phyloP scores from a whole-genome alignment of 2,888 invertebrate species.

The Epiblema foenella region DNA sequence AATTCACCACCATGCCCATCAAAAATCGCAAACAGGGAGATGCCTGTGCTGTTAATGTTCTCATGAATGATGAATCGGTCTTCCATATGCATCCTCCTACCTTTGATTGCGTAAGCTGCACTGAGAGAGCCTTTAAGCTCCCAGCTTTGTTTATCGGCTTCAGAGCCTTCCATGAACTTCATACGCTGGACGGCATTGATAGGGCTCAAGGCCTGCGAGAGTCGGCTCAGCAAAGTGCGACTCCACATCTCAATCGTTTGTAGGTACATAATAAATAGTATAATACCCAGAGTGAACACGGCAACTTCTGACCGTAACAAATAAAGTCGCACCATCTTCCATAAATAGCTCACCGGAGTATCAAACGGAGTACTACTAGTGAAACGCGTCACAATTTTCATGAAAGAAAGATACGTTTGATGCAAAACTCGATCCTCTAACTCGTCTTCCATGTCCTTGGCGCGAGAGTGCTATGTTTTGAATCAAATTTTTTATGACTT shows the following conservation, averaged over 20 bases:
- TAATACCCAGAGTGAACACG: constrained; percentile 88
- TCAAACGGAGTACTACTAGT: constrained; percentile 91
- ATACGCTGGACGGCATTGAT: constrained; percentile 86
- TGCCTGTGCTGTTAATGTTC: constrained; percentile 93
- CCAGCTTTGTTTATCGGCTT: constrained; percentile 88
- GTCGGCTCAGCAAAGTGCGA: constrained; percentile 88
- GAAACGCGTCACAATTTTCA: constrained; percentile 93
- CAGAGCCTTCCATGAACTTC: constrained; percentile 82
- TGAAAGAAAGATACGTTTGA: constrained; percentile 94
- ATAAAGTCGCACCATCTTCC: constrained; percentile 91
- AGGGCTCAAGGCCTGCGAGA: constrained; percentile 88
- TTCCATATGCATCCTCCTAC: constrained; percentile 96
- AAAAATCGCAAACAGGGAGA: constrained; percentile 95
- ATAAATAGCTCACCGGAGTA: constrained; percentile 90
- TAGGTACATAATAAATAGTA: constrained; percentile 91
- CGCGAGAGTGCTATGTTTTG: constrained; percentile 43
- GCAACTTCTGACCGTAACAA: constrained; percentile 92
- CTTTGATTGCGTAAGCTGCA: constrained; percentile 96
- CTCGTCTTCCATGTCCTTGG: constrained; percentile 93
- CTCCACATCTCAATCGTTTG: constrained; percentile 94
- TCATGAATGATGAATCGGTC: constrained; percentile 96
- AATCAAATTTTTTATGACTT: constrained; percentile 25
- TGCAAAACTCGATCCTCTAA: constrained; percentile 94
- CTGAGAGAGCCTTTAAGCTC: constrained; percentile 90
- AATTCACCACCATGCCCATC: constrained; percentile 98